Base-by-base conservation (phyloP, 2,888 invertebrate genomes). In the Julus scanicus region DNA sequence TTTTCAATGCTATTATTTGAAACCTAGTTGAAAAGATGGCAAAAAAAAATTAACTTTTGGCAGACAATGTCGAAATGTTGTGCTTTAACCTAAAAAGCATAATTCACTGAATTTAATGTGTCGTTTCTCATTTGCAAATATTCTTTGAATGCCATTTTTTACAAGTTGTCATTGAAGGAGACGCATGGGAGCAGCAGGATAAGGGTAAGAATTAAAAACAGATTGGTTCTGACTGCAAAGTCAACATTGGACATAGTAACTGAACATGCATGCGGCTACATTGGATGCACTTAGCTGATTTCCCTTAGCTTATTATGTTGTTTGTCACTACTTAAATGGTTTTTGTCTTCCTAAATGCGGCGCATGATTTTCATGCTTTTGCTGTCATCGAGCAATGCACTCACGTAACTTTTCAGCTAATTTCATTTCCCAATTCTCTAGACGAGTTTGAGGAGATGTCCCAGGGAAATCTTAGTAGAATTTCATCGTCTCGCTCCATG, bases 401-500 rank as follows among this genome's bases (percentile, higher is more conserved):
- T 44, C 44, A 8, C 44, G 44, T 44, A 44, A 8, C 44, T 44
- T 8, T 44, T 44, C 44, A 8, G 8, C 5, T 44, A 44, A 44
- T 44, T 80, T 11, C n/a, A n/a, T 71, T 80, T 80, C 6, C 13
- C 9, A 37, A 80, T 37, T 17, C 29, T 84, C 6, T 49, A 88
- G 88, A 88, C 48, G 88, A 88, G 53, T 88, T 84, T 17, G 88
- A 88, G 15, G 84, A 88, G 8, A 29, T 49, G 6, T 53, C 86
- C 29, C 86, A 63, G 15, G 49, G 49, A 17, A 48, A 11, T 40
- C 84, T 84, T 17, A 49, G 63, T 44, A 39, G 88, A 39, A 39
- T 88, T n/a, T 83, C 53, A 90, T 93, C 92, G 90, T 94, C 91
- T 91, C 94, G 90, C 91, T 94, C 94, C 0, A 94, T 94, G 88